These are phyloP conservation scores for Bicyclus anynana DNA, from an alignment of 1,140 invertebrate genomes.

Conservation along the genomic window DNA sequence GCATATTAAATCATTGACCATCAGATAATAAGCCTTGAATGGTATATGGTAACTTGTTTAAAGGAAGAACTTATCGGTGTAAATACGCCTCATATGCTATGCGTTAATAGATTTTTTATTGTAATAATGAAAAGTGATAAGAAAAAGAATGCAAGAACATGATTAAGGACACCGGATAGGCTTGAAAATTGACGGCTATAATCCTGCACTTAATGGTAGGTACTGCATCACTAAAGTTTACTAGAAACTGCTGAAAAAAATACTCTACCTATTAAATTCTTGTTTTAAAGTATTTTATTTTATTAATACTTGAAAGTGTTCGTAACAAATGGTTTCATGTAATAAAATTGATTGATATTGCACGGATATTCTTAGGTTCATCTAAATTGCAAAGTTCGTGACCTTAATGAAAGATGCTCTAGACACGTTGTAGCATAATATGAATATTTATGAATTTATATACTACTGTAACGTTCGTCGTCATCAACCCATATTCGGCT, in stretches of 20 bases:
- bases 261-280: no score
- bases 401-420: conserved; percentile 19
- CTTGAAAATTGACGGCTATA: no score
- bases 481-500: no score
- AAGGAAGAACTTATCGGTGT: conserved; percentile 19
- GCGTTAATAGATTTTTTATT: neutral
- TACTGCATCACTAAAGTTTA: no score
- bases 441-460: conserved; percentile 12
- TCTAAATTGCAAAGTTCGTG: conserved; percentile 26
- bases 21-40: conserved; percentile 18
- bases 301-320: neutral
- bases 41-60: conserved; percentile 24
- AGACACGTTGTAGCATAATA: neutral
- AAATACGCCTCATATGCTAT: neutral
- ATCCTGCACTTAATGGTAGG: no score
- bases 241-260: no score
- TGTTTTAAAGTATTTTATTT: no score
- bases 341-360: neutral
- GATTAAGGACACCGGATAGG: no score
- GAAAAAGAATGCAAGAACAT: no score
- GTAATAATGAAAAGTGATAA: neutral
- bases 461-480: no score
- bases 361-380: neutral
- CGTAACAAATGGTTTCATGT: neutral
- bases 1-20: conserved; percentile 17